Evolutionary conservation across 1,140 invertebrate genomes (phyloP).

Genomic region (Myzus persicae): DNA sequence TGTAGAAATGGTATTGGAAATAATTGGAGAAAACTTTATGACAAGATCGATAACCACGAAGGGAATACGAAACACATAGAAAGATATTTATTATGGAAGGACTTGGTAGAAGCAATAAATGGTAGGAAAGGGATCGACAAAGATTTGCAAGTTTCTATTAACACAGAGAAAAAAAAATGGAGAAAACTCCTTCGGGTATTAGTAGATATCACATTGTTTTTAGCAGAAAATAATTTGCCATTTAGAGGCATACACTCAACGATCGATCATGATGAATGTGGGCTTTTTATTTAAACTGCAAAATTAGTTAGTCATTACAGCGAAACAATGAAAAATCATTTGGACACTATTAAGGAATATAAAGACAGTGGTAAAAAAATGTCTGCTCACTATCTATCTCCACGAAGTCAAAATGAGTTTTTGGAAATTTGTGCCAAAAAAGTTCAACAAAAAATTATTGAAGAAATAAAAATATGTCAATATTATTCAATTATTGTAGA

Average conservation of each 20-base stretch:
- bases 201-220: conserved; percentile 24
- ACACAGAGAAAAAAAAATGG: conserved; percentile 15
- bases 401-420: conserved; percentile 9
- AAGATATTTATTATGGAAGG: background rate
- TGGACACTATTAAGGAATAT: background rate
- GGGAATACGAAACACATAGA: background rate
- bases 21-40: conserved; percentile 3
- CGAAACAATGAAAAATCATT: conserved; percentile 5
- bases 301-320: conserved; percentile 8
- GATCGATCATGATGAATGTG: background rate
- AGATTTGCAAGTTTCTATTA: background rate
- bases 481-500: conserved; percentile 62
- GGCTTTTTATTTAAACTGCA: background rate
- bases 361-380: background rate
- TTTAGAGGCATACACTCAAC: background rate
- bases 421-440: background rate
- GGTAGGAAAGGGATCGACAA: conserved; percentile 4
- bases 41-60: background rate
- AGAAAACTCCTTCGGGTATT: background rate
- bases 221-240: background rate
- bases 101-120: background rate
- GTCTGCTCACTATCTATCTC: conserved; percentile 17
- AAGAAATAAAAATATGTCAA: background rate
- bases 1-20: conserved; percentile 9
- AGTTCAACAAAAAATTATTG: background rate